Percentiles rank a stretch among this genome's conserved stretches.
Conservation (phyloP, 2,797 vertebrate genomes). For the Mastacembelus armatus region DNA sequence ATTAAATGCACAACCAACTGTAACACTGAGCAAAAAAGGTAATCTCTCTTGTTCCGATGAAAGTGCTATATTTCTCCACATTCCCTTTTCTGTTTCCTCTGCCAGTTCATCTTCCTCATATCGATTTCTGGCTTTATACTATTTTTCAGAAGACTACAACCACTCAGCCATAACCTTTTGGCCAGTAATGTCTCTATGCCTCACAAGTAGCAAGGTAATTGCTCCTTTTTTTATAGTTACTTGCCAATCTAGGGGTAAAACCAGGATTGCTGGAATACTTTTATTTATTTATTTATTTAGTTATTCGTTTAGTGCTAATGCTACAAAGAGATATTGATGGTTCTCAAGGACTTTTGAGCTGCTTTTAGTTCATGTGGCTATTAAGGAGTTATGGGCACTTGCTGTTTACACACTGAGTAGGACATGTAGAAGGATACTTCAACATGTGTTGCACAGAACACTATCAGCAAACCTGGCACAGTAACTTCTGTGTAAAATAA, state of each 20-base stretch:
- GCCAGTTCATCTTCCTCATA: conserved; percentile 50
- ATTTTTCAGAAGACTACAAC: conserved; percentile 51
- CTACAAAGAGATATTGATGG: not conserved
- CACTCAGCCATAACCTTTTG: conserved; percentile 55
- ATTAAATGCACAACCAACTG: not conserved
- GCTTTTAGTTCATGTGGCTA: not conserved
- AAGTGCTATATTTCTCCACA: conserved; percentile 35
- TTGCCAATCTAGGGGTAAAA: not conserved
- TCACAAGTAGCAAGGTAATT: conserved; percentile 38
- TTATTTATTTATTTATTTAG: no score
- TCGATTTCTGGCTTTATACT: conserved; percentile 50
- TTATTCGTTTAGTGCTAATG: not conserved
- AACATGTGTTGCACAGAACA: not conserved
- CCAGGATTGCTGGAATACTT: not conserved
- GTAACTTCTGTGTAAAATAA: no score
- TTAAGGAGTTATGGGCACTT: no score
- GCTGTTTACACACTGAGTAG: not conserved
- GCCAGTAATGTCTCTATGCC: conserved; percentile 50
- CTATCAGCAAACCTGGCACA: conserved; percentile 8
- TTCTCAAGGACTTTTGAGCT: not conserved
- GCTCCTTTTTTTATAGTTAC: conserved; percentile 22
- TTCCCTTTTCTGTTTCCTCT: conserved; percentile 17
- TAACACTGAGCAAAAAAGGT: not conserved
- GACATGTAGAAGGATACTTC: not conserved
- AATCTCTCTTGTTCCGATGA: conserved; percentile 22